Evolutionary conservation across 2,888 invertebrate species (phyloP).

Genomic region (Acleris holmiana): DNA sequence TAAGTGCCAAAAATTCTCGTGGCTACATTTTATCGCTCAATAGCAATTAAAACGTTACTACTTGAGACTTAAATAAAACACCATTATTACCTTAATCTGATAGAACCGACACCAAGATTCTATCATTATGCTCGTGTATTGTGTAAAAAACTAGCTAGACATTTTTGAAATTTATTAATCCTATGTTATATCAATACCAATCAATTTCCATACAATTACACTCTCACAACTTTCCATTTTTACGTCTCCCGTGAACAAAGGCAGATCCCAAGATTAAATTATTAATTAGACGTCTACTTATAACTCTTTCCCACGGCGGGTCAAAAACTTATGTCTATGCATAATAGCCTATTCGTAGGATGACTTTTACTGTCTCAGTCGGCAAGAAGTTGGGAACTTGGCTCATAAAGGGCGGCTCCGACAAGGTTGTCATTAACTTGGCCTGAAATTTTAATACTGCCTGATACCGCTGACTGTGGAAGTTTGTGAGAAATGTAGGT

Average conservation of each 20-base stretch:
- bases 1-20: too few species aligned
- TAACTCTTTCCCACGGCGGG: slow-evolving; percentile 29
- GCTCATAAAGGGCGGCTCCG: slow-evolving; percentile 23
- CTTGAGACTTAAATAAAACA: not conserved
- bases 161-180: too few species aligned
- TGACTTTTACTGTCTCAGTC: slow-evolving; percentile 34
- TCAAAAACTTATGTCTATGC: slow-evolving; percentile 34
- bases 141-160: too few species aligned
- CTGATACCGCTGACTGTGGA: slow-evolving; percentile 3
- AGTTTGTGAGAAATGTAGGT: not conserved
- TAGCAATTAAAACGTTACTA: too few species aligned
- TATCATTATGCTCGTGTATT: too few species aligned
- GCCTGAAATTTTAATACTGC: slow-evolving; percentile 17
- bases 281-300: slow-evolving; percentile 36
- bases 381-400: slow-evolving; percentile 25
- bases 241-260: slow-evolving; percentile 29
- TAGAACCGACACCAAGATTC: too few species aligned
- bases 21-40: too few species aligned
- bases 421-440: slow-evolving; percentile 21
- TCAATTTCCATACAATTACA: slow-evolving; percentile 18
- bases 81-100: not conserved
- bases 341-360: slow-evolving; percentile 26
- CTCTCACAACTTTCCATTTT: slow-evolving; percentile 37
- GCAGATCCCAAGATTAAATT: slow-evolving; percentile 27
- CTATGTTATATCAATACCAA: slow-evolving; percentile 1